phyloP scores from a whole-genome alignment of 2,113 vertebrate genomes.

The Bujurquina vittata region DNA sequence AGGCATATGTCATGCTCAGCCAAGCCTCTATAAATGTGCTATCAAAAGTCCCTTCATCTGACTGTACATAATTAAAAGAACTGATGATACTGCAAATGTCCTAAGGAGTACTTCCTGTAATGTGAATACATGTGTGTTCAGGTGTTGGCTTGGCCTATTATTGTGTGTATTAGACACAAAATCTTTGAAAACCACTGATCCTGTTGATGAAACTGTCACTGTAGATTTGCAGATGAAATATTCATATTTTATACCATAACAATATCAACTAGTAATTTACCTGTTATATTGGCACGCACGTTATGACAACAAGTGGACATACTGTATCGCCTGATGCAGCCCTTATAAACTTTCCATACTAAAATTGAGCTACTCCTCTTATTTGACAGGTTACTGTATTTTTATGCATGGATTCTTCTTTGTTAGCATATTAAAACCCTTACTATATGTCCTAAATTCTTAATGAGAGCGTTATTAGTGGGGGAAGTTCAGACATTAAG shows the following conservation, averaged over 20 bases:
- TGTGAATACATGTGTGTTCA: neutral
- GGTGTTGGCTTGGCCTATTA: neutral
- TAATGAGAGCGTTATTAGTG: neutral
- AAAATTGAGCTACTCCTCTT: neutral
- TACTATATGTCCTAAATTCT: neutral
- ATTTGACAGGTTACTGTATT: neutral
- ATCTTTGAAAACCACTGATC: neutral
- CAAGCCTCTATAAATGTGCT: no score
- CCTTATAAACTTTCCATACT: neutral
- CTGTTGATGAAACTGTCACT: neutral
- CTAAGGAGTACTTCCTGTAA: neutral
- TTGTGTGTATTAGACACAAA: neutral
- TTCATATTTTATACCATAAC: neutral
- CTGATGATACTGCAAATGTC: neutral
- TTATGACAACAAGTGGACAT: neutral
- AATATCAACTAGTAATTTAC: neutral
- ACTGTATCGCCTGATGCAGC: neutral
- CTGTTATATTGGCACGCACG: neutral
- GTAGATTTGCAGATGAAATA: neutral
- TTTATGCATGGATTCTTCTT: neutral
- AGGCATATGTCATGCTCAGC: no score
- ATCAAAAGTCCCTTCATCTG: no score
- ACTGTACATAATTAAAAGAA: neutral
- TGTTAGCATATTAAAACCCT: neutral
- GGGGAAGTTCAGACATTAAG: neutral